Base-by-base conservation (phyloP, 2,888 invertebrate genomes). In the Microplitis deprimator region DNA sequence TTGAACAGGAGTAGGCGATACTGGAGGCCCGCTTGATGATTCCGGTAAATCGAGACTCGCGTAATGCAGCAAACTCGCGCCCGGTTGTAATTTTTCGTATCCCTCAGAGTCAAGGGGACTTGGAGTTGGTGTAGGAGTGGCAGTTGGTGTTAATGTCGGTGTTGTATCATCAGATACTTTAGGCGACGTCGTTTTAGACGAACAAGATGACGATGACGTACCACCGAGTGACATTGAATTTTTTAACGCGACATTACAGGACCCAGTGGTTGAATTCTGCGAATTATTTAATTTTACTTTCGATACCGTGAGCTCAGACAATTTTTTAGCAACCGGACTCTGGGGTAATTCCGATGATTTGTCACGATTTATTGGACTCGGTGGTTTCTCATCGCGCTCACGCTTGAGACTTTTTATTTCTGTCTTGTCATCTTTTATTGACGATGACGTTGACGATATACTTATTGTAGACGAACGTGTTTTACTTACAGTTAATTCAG, bases 1-100 rank as follows among this genome's bases (percentile, higher is more conserved):
- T 80, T 89, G 89, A 17, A 84, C 82, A 8, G 89, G 85, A 29
- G 91, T 85, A 38, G 91, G 90, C 61, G 91, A 87, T 7, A 88
- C 83, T 17, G 89, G 85, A 65, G 89, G 83, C 82, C 84, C 80
- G 64, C 87, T 89, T 60, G 87, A 87, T 38, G 89, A 85, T 79
- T 91, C 89, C 17, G 91, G 90, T 80, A 94, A 88, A 88, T 94
- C 94, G 80, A 94, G 90, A 83, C 93, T 94, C 67, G 94, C 94
- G 86, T 94, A 94, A 85, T 93, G 92, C 75, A 95, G 87, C 60
- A 86, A 81, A n/a, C 85, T 82, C 7, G 85, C 85, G 60, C 86
- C 88, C 1, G 87, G 86, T 68, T 89, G 89, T 10, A 87, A 78
- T 73, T 89, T 89, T 71, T 88, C 89, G 75, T 87, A 88, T 13